phyloP scores from a whole-genome alignment of 2,888 invertebrate genomes.

The Andrena chrysosceles region DNA sequence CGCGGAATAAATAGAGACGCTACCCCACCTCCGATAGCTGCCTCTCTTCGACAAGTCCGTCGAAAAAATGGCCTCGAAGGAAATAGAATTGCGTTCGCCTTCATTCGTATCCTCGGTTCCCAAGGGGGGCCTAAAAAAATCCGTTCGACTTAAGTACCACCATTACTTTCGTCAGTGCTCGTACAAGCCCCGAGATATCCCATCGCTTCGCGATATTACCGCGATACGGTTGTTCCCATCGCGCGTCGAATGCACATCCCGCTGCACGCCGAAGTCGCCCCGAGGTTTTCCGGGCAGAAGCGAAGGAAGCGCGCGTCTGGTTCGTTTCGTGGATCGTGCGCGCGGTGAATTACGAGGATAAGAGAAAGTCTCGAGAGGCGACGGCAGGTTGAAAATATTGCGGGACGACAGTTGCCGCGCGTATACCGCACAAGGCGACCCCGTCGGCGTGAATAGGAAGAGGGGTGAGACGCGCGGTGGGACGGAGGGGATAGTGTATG shows the following conservation, averaged over 20 bases:
- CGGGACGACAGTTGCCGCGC: constrained; percentile 30
- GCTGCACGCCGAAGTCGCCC: not conserved
- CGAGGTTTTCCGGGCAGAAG: constrained; percentile 9
- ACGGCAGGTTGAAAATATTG: constrained; percentile 62
- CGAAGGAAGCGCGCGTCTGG: constrained; percentile 14
- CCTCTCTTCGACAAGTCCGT: no score
- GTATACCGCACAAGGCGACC: constrained; percentile 50
- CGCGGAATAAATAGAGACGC: no score
- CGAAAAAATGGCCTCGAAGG: no score
- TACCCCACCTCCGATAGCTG: no score
- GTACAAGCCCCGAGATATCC: no score
- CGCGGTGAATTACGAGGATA: constrained; percentile 57
- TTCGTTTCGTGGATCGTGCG: not conserved
- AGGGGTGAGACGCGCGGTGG: not conserved
- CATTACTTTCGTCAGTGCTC: no score
- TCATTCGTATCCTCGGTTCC: no score
- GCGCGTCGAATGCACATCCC: constrained; percentile 19
- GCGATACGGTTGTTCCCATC: constrained; percentile 26
- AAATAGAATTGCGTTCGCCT: no score
- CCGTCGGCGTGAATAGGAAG: constrained; percentile 2
- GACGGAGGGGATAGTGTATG: not conserved
- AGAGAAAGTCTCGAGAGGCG: constrained; percentile 50
- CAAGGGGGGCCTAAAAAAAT: no score
- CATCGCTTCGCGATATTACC: constrained; percentile 6
- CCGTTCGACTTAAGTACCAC: no score